These are phyloP conservation scores for Eugnorisma glareosa DNA, from an alignment of 2,888 invertebrate genomes.

Conservation along the genomic window DNA sequence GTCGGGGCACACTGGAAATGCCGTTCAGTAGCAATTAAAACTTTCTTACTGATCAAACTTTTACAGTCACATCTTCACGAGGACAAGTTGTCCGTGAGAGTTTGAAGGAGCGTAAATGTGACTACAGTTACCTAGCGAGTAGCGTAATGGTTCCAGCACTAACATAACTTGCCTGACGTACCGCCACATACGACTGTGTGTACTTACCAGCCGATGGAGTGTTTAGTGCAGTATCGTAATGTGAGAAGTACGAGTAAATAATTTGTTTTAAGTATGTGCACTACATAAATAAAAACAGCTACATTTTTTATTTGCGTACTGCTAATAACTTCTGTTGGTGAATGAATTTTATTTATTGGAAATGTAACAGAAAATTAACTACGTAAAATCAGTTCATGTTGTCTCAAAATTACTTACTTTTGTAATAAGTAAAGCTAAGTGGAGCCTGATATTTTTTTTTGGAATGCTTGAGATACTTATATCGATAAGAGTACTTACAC, in stretches of 20 bases:
- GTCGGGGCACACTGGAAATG: slow-evolving; percentile 77
- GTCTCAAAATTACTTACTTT: too few relatives aligned
- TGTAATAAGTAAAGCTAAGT: neutral
- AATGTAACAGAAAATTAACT: too few relatives aligned
- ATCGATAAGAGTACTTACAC: too few relatives aligned
- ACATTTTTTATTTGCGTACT: slow-evolving; percentile 5
- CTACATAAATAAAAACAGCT: neutral
- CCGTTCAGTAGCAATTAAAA: slow-evolving; percentile 88
- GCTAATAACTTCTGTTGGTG: too few relatives aligned
- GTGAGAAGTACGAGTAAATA: neutral
- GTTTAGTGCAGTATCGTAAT: slow-evolving; percentile 18
- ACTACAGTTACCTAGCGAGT: slow-evolving; percentile 73
- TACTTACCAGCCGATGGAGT: slow-evolving; percentile 25
- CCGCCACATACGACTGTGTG: slow-evolving; percentile 24
- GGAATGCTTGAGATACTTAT: neutral
- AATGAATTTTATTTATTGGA: too few relatives aligned
- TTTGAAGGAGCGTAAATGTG: slow-evolving; percentile 75
- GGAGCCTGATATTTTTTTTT: too few relatives aligned
- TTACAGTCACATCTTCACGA: slow-evolving; percentile 83
- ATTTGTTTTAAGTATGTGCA: neutral
- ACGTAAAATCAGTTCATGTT: too few relatives aligned
- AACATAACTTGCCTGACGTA: slow-evolving; percentile 67
- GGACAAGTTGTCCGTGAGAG: slow-evolving; percentile 75
- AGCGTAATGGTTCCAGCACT: slow-evolving; percentile 67
- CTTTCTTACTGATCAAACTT: slow-evolving; percentile 87